Percentiles rank a stretch among this genome's conserved stretches.
Evolutionary conservation across 2,113 vertebrate genomes (phyloP).

Genomic region (Actenoides hombroni): DNA sequence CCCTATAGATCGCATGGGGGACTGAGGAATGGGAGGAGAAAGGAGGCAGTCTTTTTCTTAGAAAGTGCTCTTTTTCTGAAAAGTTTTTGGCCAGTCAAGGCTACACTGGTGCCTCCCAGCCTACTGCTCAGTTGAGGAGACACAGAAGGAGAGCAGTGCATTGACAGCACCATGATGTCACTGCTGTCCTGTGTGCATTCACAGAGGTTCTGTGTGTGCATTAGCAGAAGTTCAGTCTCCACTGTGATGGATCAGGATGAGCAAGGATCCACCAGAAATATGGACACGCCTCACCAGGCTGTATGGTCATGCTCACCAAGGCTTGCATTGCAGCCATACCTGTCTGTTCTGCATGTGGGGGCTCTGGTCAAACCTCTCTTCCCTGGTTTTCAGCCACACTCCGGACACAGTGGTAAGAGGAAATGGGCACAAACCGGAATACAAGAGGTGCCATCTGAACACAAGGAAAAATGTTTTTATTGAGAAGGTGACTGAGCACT

Average conservation of each 20-base stretch:
- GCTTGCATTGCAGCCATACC: neutral
- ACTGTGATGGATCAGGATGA: neutral
- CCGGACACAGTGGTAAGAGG: neutral
- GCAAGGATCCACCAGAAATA: neutral
- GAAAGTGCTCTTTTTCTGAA: neutral
- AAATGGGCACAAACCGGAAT: neutral
- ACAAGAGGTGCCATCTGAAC: neutral
- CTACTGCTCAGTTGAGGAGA: neutral
- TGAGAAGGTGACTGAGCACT: neutral
- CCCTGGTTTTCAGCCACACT: neutral
- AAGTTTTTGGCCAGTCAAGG: neutral
- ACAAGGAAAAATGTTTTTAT: neutral
- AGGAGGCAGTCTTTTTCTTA: neutral
- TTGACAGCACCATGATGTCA: neutral
- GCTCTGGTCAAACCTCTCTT: neutral
- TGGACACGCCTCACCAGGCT: neutral
- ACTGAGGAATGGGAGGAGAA: neutral
- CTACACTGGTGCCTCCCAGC: rapidly evolving
- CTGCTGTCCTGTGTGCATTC: neutral
- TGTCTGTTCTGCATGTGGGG: neutral
- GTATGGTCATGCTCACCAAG: neutral
- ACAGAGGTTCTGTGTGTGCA: neutral
- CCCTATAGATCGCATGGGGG: neutral
- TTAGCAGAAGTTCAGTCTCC: neutral
- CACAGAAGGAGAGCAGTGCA: neutral